Conservation (phyloP, 2,888 invertebrate species). For the Camponotus fellah region DNA sequence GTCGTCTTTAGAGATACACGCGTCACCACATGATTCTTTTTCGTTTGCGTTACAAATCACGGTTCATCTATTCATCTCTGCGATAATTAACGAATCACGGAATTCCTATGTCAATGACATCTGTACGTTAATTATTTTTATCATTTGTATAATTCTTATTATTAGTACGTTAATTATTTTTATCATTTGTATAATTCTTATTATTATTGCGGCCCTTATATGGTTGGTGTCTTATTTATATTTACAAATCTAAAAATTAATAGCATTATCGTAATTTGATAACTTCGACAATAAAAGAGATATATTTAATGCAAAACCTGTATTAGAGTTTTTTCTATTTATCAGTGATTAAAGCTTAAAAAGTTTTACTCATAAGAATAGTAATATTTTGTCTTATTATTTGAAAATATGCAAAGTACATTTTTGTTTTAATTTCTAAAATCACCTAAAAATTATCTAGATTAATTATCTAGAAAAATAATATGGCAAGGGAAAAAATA, state of each 20-base stretch:
- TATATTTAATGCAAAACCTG: background rate
- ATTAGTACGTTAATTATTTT: background rate
- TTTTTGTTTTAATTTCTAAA: background rate
- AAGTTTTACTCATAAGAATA: background rate
- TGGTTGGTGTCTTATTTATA: background rate
- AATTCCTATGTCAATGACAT: background rate
- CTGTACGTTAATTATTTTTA: background rate
- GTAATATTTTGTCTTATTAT: background rate
- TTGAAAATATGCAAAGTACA: background rate
- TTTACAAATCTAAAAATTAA: background rate
- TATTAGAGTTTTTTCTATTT: background rate
- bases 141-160: background rate
- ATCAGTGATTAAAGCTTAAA: background rate
- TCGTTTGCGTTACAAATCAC: conserved; percentile 30
- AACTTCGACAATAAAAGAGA: background rate
- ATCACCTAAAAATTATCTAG: background rate
- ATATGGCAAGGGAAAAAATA: background rate
- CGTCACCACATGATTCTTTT: conserved; percentile 46
- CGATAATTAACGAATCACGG: background rate
- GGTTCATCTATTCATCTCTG: conserved; percentile 11
- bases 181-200: background rate
- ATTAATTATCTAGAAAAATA: background rate
- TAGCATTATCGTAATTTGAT: background rate
- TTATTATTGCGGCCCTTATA: background rate
- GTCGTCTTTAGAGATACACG: conserved; percentile 63